Conservation (phyloP, 2,797 vertebrate species). For the Sebastes kiyomatsui region DNA sequence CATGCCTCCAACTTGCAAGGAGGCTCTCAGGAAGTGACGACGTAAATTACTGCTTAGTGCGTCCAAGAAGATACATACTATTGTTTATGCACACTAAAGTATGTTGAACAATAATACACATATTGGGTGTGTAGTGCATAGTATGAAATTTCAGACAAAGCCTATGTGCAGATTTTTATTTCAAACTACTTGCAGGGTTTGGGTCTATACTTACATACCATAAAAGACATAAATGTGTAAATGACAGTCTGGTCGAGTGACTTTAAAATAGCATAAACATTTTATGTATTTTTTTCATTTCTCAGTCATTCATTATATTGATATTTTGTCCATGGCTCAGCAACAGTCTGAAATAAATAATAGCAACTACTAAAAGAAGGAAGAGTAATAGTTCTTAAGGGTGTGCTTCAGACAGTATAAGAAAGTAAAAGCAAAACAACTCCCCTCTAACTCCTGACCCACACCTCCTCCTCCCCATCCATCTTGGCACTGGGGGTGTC, state of each 20-base stretch:
- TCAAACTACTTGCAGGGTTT: not conserved
- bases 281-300: not conserved
- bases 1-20: too few species aligned
- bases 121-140: too few species aligned
- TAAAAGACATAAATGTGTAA: not conserved
- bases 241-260: not conserved
- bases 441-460: slow-evolving; percentile 65
- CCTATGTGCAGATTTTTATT: not conserved
- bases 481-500: slow-evolving; percentile 63
- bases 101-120: too few species aligned
- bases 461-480: slow-evolving; percentile 60
- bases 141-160: too few species aligned
- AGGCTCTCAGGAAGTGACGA: too few species aligned
- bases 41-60: too few species aligned
- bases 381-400: slow-evolving; percentile 4
- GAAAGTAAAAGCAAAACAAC: slow-evolving; percentile 63
- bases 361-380: not conserved
- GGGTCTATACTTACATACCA: not conserved
- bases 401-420: slow-evolving; percentile 23
- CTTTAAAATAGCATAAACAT: not conserved
- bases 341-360: slow-evolving; percentile 8
- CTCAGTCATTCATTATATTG: not conserved
- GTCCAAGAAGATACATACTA: too few species aligned
- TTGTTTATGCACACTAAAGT: too few species aligned
- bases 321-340: not conserved